phyloP scores from a whole-genome alignment of 2,113 vertebrate species.

The Tympanuchus pallidicinctus region DNA sequence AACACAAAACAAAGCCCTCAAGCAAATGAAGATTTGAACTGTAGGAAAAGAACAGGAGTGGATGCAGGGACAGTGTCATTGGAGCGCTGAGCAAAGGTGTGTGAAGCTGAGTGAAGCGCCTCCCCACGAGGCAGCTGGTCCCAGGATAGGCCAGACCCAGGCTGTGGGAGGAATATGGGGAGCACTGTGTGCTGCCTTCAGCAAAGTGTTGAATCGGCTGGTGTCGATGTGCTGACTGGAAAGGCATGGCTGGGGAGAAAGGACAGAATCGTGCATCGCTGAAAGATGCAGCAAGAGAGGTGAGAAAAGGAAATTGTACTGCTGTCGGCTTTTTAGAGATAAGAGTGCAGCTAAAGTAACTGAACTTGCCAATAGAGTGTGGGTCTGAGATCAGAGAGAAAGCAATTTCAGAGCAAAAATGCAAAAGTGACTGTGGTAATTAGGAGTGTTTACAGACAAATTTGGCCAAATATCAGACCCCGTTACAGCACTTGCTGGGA shows the following conservation, averaged over 20 bases:
- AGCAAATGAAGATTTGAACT: background rate
- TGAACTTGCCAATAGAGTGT: background rate
- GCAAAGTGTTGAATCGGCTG: background rate
- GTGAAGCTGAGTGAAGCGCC: background rate
- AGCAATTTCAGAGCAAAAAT: background rate
- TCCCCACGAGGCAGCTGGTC: background rate
- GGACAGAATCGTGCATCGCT: background rate
- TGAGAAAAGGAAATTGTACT: background rate
- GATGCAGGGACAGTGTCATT: background rate
- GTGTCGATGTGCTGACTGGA: background rate
- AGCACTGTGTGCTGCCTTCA: background rate
- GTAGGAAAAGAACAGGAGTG: background rate
- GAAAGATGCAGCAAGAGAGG: background rate
- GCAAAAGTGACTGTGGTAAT: constrained; percentile 3
- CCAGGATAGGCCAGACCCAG: background rate
- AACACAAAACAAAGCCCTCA: background rate
- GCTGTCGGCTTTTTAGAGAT: background rate
- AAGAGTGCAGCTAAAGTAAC: background rate
- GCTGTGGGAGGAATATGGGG: background rate
- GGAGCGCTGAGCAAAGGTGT: background rate
- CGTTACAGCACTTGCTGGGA: background rate
- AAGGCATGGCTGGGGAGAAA: background rate
- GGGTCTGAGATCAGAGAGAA: background rate
- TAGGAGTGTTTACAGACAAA: background rate
- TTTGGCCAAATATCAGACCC: background rate